These are phyloP conservation scores for Melieria omissa DNA, from an alignment of 2,888 invertebrate species.

Conservation along the genomic window DNA sequence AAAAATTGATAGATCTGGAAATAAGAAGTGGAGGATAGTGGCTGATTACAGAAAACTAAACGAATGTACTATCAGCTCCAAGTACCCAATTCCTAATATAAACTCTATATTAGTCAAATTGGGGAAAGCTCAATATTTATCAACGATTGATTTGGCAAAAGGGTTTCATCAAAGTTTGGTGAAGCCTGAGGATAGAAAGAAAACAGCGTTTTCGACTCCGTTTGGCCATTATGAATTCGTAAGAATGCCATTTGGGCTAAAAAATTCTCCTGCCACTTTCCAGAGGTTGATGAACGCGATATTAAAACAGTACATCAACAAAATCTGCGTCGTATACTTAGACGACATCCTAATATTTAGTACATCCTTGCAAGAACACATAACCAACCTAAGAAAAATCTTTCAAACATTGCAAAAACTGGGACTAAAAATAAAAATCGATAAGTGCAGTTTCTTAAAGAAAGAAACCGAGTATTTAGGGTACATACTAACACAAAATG, in stretches of 20 bases:
- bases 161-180: neutral
- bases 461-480: slow-evolving; percentile 18
- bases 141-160: no score
- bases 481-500: slow-evolving; percentile 7
- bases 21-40: neutral
- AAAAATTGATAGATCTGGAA: no score
- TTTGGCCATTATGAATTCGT: slow-evolving; percentile 9
- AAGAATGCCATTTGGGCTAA: no score
- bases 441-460: slow-evolving; percentile 7
- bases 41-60: neutral
- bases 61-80: no score
- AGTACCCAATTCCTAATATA: no score
- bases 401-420: neutral
- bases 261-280: no score
- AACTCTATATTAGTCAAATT: no score
- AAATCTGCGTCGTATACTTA: no score
- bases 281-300: no score
- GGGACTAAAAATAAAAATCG: neutral
- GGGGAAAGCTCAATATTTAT: no score
- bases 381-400: neutral
- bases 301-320: slow-evolving; percentile 3
- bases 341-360: slow-evolving; percentile 1
- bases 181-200: neutral
- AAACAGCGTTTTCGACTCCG: slow-evolving; percentile 1
- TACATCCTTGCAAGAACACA: slow-evolving; percentile 8